A percentile compares a stretch with the other conserved stretches of the same genome.
Evolutionary conservation across 2,888 invertebrate genomes (phyloP).

Genomic region (Metopia argyrocephala): DNA sequence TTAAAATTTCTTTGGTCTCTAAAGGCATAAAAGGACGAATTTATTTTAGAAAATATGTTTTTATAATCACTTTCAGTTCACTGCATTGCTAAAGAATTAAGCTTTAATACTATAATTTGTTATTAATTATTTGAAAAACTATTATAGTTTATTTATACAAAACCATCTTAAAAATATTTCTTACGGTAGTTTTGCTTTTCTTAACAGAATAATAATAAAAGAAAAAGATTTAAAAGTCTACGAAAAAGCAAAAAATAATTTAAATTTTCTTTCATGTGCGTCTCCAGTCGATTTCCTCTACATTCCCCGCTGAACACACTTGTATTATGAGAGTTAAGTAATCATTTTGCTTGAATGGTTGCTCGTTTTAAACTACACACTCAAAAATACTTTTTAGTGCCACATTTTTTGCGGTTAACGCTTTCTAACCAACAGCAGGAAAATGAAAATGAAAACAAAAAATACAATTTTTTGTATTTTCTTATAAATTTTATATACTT

Average conservation of each 20-base stretch:
- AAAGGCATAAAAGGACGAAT: neutral
- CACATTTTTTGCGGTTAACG: neutral
- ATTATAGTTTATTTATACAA: slow-evolving; percentile 9
- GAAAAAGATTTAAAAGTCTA: neutral
- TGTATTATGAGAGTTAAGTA: slow-evolving; percentile 28
- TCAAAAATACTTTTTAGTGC: neutral
- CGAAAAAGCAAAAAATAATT: neutral
- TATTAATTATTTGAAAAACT: slow-evolving; percentile 28
- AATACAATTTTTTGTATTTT: slow-evolving; percentile 17
- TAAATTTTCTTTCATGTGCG: slow-evolving; percentile 21
- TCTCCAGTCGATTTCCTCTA: neutral
- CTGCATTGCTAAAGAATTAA: neutral
- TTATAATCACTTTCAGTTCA: slow-evolving; percentile 22
- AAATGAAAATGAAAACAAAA: neutral
- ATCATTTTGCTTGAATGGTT: slow-evolving; percentile 43
- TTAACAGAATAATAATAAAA: neutral
- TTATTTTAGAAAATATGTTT: neutral
- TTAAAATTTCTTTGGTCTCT: no score
- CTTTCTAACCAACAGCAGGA: neutral
- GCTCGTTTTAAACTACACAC: neutral
- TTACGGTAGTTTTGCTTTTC: neutral
- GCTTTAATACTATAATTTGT: slow-evolving; percentile 5
- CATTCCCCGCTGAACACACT: neutral
- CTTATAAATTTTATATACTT: slow-evolving; percentile 11
- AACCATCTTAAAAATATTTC: neutral